A percentile compares a stretch with the other conserved stretches of the same genome.
Evolutionary conservation across 2,797 vertebrate genomes (phyloP).

Genomic region (Cuculus canorus): DNA sequence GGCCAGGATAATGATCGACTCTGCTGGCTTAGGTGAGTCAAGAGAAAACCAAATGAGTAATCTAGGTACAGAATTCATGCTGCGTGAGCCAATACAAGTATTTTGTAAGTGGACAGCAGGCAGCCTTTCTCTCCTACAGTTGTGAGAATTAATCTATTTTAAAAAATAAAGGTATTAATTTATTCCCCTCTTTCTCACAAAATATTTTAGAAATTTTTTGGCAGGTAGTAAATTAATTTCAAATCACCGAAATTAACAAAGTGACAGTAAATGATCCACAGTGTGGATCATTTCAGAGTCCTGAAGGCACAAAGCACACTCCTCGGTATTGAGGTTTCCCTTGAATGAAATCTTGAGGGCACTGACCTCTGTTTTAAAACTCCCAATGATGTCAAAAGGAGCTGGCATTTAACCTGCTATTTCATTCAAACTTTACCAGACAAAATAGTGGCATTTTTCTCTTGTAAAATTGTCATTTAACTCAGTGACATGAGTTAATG

Average conservation of each 20-base stretch:
- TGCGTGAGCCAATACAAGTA: not conserved
- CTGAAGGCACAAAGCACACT: not conserved
- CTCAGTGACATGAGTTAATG: not conserved
- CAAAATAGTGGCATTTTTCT: not conserved
- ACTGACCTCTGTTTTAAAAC: not conserved
- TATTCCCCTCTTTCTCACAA: not conserved
- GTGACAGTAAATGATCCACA: not conserved
- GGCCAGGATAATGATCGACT: rapidly evolving
- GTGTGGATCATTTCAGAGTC: not conserved
- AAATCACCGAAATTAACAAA: not conserved
- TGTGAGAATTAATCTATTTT: not conserved
- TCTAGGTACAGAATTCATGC: not conserved
- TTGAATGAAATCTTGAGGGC: not conserved
- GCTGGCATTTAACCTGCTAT: not conserved
- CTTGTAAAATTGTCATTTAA: not conserved
- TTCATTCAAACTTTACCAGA: not conserved
- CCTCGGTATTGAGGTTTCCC: not conserved
- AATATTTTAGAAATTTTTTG: not conserved
- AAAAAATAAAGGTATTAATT: not conserved
- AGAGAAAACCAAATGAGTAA: not conserved
- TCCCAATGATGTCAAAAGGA: not conserved
- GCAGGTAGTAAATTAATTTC: not conserved
- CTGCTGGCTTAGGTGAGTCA: not conserved
- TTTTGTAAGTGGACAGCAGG: not conserved
- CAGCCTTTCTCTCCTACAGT: not conserved